Percentiles rank a stretch among this genome's conserved stretches.
Conservation (phyloP, 2,113 vertebrate genomes). For the Ardeotis arabs region DNA sequence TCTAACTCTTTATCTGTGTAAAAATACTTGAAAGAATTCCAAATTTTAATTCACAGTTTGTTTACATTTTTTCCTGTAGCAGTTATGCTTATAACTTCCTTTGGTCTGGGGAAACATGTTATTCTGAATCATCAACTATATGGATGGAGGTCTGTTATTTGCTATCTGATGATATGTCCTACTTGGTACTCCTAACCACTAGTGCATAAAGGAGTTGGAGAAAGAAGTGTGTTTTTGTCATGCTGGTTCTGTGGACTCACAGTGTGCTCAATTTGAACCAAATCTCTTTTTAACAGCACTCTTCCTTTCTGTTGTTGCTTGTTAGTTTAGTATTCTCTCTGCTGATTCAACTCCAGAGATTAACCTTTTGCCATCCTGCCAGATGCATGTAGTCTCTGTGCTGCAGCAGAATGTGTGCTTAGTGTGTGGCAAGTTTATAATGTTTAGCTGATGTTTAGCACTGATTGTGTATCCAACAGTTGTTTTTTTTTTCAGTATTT, state of each 20-base stretch:
- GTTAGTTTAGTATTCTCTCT: neutral
- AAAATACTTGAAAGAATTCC: slow-evolving; percentile 6
- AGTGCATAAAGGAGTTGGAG: neutral
- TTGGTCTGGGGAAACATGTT: neutral
- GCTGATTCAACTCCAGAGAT: neutral
- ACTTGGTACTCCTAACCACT: neutral
- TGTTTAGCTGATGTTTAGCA: neutral
- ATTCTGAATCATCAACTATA: neutral
- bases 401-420: neutral
- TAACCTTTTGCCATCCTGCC: neutral
- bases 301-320: neutral
- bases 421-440: neutral
- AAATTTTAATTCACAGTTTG: neutral
- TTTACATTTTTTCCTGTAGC: neutral
- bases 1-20: neutral
- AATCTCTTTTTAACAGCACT: neutral
- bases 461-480: neutral
- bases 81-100: neutral
- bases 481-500: neutral
- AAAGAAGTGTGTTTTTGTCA: neutral
- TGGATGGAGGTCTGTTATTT: neutral
- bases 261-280: neutral
- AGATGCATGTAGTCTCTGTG: neutral
- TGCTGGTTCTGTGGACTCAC: neutral
- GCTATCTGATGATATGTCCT: neutral